Evolutionary conservation across 1,140 invertebrate species (phyloP).

Genomic region (Trichonephila inaurata): DNA sequence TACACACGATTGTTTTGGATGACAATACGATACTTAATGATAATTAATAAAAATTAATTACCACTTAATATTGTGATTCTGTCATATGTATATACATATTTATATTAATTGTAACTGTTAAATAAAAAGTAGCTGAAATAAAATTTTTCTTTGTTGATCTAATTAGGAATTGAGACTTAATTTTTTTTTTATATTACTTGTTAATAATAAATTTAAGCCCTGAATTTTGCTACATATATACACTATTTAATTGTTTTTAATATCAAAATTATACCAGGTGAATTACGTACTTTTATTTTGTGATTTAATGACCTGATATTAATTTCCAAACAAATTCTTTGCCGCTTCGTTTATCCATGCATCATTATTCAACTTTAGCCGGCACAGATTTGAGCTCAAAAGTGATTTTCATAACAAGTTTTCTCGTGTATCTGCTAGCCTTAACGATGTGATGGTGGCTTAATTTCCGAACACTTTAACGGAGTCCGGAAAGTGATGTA

Average conservation of each 20-base stretch:
- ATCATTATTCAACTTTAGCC: conserved; percentile 16
- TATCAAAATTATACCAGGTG: neutral
- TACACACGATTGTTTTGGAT: no score
- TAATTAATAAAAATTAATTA: no score
- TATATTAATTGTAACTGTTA: no score
- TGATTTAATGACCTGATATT: neutral
- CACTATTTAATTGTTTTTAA: neutral
- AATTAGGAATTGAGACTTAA: no score
- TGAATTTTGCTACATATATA: no score
- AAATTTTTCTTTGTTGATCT: no score
- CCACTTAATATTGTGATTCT: no score
- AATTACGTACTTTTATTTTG: neutral
- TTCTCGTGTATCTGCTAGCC: conserved; percentile 8
- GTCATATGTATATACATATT: no score
- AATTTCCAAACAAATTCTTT: neutral
- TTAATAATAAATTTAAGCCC: no score
- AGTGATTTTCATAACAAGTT: conserved; percentile 19
- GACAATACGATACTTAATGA: no score
- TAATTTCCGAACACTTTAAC: conserved; percentile 38
- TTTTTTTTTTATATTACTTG: no score
- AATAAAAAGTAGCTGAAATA: no score
- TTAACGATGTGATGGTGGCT: conserved; percentile 17
- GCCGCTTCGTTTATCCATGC: neutral
- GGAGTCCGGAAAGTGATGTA: conserved; percentile 11
- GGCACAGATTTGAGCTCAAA: neutral